Base-by-base conservation (phyloP, 2,797 vertebrate species). In the Myripristis jacobus region DNA sequence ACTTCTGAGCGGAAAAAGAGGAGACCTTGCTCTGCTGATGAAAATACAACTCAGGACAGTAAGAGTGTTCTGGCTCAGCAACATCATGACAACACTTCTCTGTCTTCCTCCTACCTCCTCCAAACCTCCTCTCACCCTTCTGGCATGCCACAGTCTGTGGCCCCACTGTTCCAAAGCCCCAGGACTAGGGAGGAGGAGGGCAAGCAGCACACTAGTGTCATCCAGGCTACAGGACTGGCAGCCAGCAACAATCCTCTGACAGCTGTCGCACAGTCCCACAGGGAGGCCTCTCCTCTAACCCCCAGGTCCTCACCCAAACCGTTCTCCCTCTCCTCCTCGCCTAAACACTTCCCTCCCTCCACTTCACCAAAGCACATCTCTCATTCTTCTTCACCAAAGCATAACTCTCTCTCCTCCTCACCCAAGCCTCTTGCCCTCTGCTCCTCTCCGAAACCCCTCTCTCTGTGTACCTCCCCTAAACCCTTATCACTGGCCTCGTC, bases 191-290 rank as follows among this genome's bases (percentile, higher is more conserved):
- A 95, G 90, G 94, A 95, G 88, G 91, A 94, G 90, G 91, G 90
- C 92, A 95, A 96, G 94, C 95, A 96, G 93, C 95, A 97, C 82
- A 94, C 94, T 81, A 96, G 96, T 87, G 96, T 98, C 74, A 97
- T 98, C 91, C 97, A 98, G 92, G 92, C 96, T 89, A 96, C 95
- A 24, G 95, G 95, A 88, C 86, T 94, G 91, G 92, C 95, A 74
- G 90, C 94, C 83, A 92, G 89, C 88, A 89, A 91, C 90, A 95
- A 95, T 88, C 93, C 95, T 76, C 87, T 94, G 81, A 90, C 94
- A 82, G 91, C 94, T 90, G 88, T 94, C 89, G 91, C 93, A 81
- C 93, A 94, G 86, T 86, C 94, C 83, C 94, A 91, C 89, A 94
- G 91, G 85, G 95, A 95, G 85, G 80, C 91, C 73, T 95, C 94